Conservation (phyloP, 2,113 vertebrate species). For the Forbesichthys papilliferus region DNA sequence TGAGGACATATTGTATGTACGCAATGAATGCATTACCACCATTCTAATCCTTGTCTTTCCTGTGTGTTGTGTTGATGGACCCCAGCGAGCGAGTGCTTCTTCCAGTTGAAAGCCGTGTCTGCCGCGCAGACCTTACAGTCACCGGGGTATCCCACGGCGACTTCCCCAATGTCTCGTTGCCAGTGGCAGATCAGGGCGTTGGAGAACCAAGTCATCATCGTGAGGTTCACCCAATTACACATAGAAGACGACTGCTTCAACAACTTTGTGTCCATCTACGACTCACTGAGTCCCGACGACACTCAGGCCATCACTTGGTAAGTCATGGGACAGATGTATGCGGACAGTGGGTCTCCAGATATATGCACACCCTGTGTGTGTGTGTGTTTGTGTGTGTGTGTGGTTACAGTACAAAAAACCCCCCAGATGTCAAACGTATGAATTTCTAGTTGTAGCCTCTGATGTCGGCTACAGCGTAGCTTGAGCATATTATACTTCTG, state of each 20-base stretch:
- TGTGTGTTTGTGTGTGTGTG: neutral
- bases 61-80: neutral
- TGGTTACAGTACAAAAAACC: too few relatives aligned
- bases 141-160: conserved; percentile 63
- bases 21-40: neutral
- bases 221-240: conserved; percentile 71
- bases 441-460: too few relatives aligned
- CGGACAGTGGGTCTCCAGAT: neutral
- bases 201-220: conserved; percentile 36
- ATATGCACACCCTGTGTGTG: neutral
- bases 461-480: too few relatives aligned
- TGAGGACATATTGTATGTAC: too few relatives aligned
- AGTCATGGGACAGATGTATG: conserved; percentile 39
- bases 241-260: conserved; percentile 77
- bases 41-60: conserved; percentile 5
- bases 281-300: conserved; percentile 76
- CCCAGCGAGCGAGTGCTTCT: conserved; percentile 63
- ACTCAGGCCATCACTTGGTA: conserved; percentile 75
- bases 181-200: conserved; percentile 79
- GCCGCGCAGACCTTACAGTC: conserved; percentile 44
- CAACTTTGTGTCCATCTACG: conserved; percentile 75
- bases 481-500: too few relatives aligned
- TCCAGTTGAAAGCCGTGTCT: conserved; percentile 55
- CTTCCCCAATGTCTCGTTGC: conserved; percentile 65
- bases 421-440: too few relatives aligned